Evolutionary conservation across 2,113 vertebrate genomes (phyloP).

Genomic region (Phalacrocorax brasilianus): DNA sequence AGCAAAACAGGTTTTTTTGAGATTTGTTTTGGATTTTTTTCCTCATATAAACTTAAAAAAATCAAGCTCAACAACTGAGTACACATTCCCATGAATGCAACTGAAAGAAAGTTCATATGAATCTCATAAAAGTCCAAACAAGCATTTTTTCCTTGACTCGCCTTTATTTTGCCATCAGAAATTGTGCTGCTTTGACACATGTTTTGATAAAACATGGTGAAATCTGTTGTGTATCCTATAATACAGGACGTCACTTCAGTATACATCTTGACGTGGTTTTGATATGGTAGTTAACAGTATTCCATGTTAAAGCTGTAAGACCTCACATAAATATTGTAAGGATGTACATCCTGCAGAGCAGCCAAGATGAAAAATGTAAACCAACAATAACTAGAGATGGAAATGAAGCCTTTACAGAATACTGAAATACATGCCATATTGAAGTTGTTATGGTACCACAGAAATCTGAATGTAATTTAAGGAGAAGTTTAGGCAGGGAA

Average conservation of each 20-base stretch:
- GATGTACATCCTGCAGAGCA: slow-evolving; percentile 48
- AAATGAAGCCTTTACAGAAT: slow-evolving; percentile 53
- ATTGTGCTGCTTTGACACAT: neutral
- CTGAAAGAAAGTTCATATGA: neutral
- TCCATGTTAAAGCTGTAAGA: neutral
- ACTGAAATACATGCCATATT: slow-evolving; percentile 44
- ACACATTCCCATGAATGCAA: neutral
- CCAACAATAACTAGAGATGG: slow-evolving; percentile 52
- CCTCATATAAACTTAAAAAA: neutral
- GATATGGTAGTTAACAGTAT: neutral
- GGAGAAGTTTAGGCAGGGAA: neutral
- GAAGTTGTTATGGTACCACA: slow-evolving; percentile 69
- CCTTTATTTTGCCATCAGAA: neutral
- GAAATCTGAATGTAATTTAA: slow-evolving; percentile 74
- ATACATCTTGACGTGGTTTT: neutral
- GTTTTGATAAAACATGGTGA: neutral
- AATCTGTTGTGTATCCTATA: neutral
- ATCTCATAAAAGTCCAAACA: neutral
- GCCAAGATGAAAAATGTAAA: slow-evolving; percentile 63
- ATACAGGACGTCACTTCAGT: neutral
- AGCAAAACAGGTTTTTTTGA: neutral
- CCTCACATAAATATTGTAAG: slow-evolving; percentile 30
- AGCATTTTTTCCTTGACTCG: neutral
- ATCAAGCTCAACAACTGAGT: neutral
- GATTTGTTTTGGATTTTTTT: neutral